phyloP scores from a whole-genome alignment of 2,888 invertebrate genomes.

The Zhuqinia jingwanae region DNA sequence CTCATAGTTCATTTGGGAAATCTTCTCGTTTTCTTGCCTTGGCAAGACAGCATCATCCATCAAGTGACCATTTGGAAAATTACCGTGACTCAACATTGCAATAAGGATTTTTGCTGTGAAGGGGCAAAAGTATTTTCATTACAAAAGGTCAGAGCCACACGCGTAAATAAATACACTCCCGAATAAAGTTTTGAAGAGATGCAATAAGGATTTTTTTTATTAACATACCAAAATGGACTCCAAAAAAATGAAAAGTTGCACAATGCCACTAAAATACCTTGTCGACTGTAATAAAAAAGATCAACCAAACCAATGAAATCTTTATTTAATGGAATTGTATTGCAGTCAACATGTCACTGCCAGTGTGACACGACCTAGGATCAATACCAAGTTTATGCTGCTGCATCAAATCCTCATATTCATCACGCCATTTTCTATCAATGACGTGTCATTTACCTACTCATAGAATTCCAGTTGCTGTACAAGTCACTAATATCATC shows the following conservation, averaged over 20 bases:
- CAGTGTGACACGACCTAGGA: constrained; percentile 29
- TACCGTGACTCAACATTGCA: constrained; percentile 47
- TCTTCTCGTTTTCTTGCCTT: neutral
- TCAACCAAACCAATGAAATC: constrained; percentile 12
- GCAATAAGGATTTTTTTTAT: too few species aligned
- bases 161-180: neutral
- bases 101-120: constrained; percentile 28
- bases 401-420: constrained; percentile 14
- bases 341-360: constrained; percentile 13
- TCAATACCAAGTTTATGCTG: constrained; percentile 31
- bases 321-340: constrained; percentile 8
- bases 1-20: neutral
- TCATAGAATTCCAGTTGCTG: too few species aligned
- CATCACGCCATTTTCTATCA: neutral
- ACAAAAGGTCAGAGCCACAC: neutral
- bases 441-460: constrained; percentile 12
- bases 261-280: neutral
- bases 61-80: constrained; percentile 73
- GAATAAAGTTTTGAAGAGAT: neutral
- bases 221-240: too few species aligned
- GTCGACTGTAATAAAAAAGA: constrained; percentile 19
- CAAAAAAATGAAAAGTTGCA: neutral
- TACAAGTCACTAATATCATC: too few species aligned
- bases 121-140: neutral
- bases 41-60: constrained; percentile 61